phyloP scores from a whole-genome alignment of 92 coral and sea anemone genomes.

The Parazoanthus swiftii region DNA sequence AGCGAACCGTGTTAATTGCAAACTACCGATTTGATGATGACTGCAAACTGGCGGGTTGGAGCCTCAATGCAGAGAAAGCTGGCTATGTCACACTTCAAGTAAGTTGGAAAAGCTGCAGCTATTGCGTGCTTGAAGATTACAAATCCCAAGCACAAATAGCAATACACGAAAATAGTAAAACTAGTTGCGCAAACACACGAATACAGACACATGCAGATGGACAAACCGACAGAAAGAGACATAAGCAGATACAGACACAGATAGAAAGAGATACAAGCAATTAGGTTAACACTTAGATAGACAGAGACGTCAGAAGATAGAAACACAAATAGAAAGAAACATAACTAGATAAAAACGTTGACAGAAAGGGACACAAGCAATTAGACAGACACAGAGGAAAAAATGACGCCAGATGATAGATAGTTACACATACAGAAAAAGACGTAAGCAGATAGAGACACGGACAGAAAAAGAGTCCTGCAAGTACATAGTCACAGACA shows the following conservation, averaged over 20 bases:
- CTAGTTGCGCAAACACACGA: background rate
- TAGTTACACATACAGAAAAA: background rate
- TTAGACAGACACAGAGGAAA: background rate
- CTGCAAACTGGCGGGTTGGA: conserved; percentile 75
- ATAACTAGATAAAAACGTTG: background rate
- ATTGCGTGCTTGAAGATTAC: background rate
- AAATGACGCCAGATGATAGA: background rate
- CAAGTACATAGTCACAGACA: background rate
- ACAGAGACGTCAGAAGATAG: background rate
- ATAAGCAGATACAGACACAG: background rate
- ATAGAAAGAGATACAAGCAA: background rate
- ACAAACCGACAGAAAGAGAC: background rate
- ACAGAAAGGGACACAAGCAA: background rate
- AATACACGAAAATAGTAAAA: background rate
- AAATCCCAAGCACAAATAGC: background rate
- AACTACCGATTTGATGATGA: conserved; percentile 60
- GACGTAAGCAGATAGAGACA: background rate
- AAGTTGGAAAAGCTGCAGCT: background rate
- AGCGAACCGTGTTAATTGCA: conserved; percentile 64
- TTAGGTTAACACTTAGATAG: background rate
- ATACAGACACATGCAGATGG: background rate
- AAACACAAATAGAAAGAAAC: background rate
- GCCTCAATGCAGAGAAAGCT: conserved; percentile 59
- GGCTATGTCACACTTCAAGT: conserved; percentile 85
- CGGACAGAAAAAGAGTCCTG: background rate